Evolutionary conservation across 2,113 vertebrate genomes (phyloP).

Genomic region (Lophura nycthemera): DNA sequence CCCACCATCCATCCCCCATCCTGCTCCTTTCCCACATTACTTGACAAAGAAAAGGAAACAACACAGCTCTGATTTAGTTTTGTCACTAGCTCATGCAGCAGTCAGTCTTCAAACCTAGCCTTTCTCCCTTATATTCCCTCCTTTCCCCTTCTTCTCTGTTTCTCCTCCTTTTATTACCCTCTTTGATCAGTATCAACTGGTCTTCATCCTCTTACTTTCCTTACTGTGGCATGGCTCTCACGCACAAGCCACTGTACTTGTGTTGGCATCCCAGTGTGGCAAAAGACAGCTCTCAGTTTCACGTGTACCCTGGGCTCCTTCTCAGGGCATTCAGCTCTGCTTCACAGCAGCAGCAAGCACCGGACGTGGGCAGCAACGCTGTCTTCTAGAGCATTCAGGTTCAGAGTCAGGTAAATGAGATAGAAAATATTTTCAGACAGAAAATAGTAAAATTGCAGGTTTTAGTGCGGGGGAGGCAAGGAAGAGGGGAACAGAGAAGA

Average conservation of each 20-base stretch:
- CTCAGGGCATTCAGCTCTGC: background rate
- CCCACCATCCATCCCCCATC: background rate
- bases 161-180: background rate
- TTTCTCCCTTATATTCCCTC: background rate
- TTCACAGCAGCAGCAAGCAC: background rate
- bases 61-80: background rate
- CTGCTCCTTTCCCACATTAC: background rate
- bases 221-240: background rate
- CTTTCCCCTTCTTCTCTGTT: background rate
- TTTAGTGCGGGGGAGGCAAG: fast-evolving
- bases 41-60: background rate
- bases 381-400: background rate
- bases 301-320: fast-evolving
- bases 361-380: background rate
- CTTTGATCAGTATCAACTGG: background rate
- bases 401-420: background rate
- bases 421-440: background rate
- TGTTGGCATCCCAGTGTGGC: background rate
- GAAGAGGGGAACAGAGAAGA: background rate
- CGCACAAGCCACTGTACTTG: background rate
- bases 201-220: background rate
- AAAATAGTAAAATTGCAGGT: background rate
- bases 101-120: background rate
- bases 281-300: background rate
- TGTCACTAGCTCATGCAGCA: background rate